Base-by-base conservation (phyloP, 2,888 invertebrate species). In the Rhagophthalmus giganteus region DNA sequence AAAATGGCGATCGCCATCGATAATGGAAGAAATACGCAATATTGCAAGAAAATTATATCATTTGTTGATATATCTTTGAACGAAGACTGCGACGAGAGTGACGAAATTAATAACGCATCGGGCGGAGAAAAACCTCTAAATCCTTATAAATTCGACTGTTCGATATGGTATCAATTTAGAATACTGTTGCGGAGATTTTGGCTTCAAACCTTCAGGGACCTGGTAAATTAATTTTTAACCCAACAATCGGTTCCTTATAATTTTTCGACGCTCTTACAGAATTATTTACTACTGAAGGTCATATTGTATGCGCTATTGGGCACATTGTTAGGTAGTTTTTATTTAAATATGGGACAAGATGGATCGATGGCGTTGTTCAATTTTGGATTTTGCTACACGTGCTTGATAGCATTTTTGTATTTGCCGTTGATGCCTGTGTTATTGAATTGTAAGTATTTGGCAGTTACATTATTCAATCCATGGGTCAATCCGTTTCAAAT, bases 371-470 rank as follows among this genome's bases (percentile, higher is more conserved):
- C 88, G 0, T 75, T 91, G 14, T 90, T 87, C 70, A 90, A 90
- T 74, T 91, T 90, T 66, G 90, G 90, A 6, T 91, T 89, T 69
- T 88, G 87, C 63, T 90, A 88, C 66, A 85, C 87, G 1, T 87
- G 87, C 53, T 78, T 87, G 10, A 90, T 91, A 54, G 84, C 85
- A 15, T 88, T 90, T 74, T 79, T 91, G 64, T 91, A 90, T 68
- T 80, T 90, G 39, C 88, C 91, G 0, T 85, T 91, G 85, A 82
- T 90, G 80, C 91, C 91, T 1, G 82, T 89, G 30, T 73, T 91
- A 37, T 73, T 90, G 57, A 82, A 87, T 62, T 91, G 91, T 91
- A 78, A 85, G 88, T 80, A 58, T 15, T 9, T n/a, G n/a, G n/a
- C n/a, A n/a, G n/a, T n/a, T n/a, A n/a, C n/a, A n/a, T n/a, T n/a